Evolutionary conservation across 2,888 invertebrate species (phyloP).

Genomic region (Meloe dianella): DNA sequence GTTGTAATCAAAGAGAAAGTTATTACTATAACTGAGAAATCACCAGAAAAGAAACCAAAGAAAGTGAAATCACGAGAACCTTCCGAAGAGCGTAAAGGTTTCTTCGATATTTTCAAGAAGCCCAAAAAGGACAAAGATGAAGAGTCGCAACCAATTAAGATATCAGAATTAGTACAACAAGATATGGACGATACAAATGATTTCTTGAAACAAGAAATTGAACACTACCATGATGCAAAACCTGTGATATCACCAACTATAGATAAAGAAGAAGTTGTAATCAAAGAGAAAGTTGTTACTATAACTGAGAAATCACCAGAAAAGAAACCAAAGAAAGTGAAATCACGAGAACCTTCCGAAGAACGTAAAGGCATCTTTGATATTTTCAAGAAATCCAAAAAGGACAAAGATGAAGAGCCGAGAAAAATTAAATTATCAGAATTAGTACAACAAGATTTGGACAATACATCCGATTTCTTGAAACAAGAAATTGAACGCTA

Average conservation of each 20-base stretch:
- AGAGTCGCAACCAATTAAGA: constrained; percentile 15
- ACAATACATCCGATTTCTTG: constrained; percentile 39
- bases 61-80: neutral
- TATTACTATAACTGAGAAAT: neutral
- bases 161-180: constrained; percentile 21
- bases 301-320: constrained; percentile 11
- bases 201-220: constrained; percentile 41
- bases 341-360: neutral
- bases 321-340: neutral
- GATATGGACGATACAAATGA: constrained; percentile 37
- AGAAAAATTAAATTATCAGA: constrained; percentile 16
- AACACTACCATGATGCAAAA: constrained; percentile 36
- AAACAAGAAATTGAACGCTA: constrained; percentile 39
- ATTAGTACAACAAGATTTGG: constrained; percentile 31
- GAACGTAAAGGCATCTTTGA: constrained; percentile 18
- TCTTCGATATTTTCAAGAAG: constrained; percentile 21
- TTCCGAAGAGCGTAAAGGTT: constrained; percentile 12
- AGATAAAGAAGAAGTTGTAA: neutral
- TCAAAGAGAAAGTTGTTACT: constrained; percentile 18
- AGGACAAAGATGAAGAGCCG: constrained; percentile 12
- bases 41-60: neutral
- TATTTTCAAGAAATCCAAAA: constrained; percentile 24
- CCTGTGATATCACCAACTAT: neutral
- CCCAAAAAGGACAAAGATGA: constrained; percentile 19
- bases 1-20: neutral